A percentile compares a stretch with the other conserved stretches of the same genome.
Conservation (phyloP, 1,140 invertebrate genomes). For the Euura lappo region DNA sequence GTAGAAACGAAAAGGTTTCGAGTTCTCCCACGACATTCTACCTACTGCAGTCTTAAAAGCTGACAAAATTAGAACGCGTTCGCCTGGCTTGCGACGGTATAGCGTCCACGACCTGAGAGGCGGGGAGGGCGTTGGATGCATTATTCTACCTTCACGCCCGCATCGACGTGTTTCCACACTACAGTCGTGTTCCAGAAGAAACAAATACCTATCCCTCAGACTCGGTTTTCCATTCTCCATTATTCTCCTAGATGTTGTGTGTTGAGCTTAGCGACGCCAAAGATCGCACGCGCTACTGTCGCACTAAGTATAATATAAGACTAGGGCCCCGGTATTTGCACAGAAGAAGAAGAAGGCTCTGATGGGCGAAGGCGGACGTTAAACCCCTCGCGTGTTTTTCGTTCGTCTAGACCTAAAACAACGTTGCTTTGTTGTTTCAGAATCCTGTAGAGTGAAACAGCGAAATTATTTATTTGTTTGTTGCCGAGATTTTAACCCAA, state of each 20-base stretch:
- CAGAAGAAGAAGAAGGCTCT: not conserved
- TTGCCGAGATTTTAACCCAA: slow-evolving; percentile 6
- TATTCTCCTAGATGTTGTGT: slow-evolving; percentile 21
- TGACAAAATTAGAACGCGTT: no score
- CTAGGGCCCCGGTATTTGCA: no score
- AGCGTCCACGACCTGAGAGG: no score
- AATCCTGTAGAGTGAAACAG: not conserved
- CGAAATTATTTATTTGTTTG: slow-evolving; percentile 4
- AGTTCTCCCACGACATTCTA: no score
- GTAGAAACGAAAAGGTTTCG: no score
- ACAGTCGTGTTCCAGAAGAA: slow-evolving; percentile 18
- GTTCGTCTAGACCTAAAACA: slow-evolving; percentile 13
- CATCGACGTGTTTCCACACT: not conserved
- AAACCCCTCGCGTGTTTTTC: not conserved
- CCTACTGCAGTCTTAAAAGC: no score
- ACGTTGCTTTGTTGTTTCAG: not conserved
- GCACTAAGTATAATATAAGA: no score
- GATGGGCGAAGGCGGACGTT: not conserved
- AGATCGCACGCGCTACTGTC: slow-evolving; percentile 14
- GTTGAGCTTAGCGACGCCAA: slow-evolving; percentile 20
- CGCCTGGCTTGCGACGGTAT: no score
- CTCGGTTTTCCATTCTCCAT: not conserved
- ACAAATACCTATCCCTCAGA: slow-evolving; percentile 19
- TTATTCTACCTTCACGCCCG: no score
- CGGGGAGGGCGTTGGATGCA: no score